phyloP scores from a whole-genome alignment of 1,140 invertebrate genomes.

The Papilio polyxenes region DNA sequence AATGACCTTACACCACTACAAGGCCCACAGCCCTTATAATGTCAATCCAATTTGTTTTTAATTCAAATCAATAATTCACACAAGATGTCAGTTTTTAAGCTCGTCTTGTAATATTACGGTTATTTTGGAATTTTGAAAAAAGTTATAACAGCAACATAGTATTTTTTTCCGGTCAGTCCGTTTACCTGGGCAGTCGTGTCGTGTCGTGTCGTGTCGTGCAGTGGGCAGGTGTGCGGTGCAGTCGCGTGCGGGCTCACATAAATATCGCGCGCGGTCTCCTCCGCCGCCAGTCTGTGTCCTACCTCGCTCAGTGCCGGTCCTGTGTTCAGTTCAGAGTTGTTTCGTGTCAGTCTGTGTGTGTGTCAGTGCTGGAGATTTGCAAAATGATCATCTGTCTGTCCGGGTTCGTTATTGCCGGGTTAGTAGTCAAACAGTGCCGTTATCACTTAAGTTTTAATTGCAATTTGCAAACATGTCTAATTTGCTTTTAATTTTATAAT shows the following conservation, averaged over 20 bases:
- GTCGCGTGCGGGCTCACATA: slow-evolving; percentile 35
- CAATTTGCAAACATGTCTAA: too few species aligned
- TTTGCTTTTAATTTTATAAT: not conserved
- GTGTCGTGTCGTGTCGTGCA: slow-evolving; percentile 7
- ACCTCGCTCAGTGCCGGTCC: not conserved
- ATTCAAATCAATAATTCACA: not conserved
- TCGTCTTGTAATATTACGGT: not conserved
- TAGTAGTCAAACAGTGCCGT: slow-evolving; percentile 42
- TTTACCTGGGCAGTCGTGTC: slow-evolving; percentile 12
- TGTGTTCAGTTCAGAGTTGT: slow-evolving; percentile 22
- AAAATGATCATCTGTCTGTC: slow-evolving; percentile 79
- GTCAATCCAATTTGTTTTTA: not conserved
- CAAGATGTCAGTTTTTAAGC: not conserved
- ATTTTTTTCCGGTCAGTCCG: not conserved
- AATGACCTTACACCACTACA: not conserved
- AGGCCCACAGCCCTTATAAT: not conserved
- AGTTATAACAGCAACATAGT: not conserved
- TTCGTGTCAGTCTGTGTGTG: slow-evolving; percentile 37
- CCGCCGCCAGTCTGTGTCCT: slow-evolving; percentile 43
- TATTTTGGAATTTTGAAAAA: not conserved
- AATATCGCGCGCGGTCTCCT: slow-evolving; percentile 37
- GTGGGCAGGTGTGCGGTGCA: slow-evolving; percentile 39
- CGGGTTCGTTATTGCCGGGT: slow-evolving; percentile 79
- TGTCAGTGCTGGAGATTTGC: not conserved
- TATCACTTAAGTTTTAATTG: too few species aligned